phyloP scores from a whole-genome alignment of 2,113 vertebrate genomes.

The Pipa parva region DNA sequence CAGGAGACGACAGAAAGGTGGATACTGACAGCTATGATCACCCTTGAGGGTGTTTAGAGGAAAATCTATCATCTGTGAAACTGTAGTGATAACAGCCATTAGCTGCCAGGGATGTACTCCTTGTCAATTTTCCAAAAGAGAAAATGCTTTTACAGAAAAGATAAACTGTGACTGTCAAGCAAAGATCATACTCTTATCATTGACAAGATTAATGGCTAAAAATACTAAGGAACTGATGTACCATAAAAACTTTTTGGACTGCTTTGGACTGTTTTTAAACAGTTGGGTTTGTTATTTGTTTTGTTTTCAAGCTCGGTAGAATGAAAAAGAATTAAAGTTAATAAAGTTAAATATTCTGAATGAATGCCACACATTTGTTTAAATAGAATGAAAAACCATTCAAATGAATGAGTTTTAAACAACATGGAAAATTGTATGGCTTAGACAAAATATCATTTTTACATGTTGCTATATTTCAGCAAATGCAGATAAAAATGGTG shows the following conservation, averaged over 20 bases:
- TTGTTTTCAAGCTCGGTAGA: slow-evolving; percentile 5
- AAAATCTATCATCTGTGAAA: slow-evolving; percentile 58
- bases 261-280: slow-evolving; percentile 25
- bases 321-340: background rate
- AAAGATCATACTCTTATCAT: slow-evolving; percentile 42
- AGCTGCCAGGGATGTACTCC: slow-evolving; percentile 46
- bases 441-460: too few species aligned
- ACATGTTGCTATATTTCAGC: too few species aligned
- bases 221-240: slow-evolving; percentile 30
- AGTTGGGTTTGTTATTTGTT: slow-evolving; percentile 15
- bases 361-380: background rate
- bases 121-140: slow-evolving; percentile 55
- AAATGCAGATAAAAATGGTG: too few species aligned
- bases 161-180: slow-evolving; percentile 54
- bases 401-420: too few species aligned
- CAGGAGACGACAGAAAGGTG: slow-evolving; percentile 43
- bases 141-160: slow-evolving; percentile 54
- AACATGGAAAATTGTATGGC: too few species aligned
- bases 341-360: background rate
- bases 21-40: slow-evolving; percentile 48
- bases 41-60: slow-evolving; percentile 53
- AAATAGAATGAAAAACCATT: too few species aligned
- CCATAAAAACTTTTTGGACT: slow-evolving; percentile 20
- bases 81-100: slow-evolving; percentile 54
- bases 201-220: slow-evolving; percentile 47